These are phyloP conservation scores for Eidolon helvum DNA, from an alignment of 2,113 vertebrate genomes.

Conservation along the genomic window DNA sequence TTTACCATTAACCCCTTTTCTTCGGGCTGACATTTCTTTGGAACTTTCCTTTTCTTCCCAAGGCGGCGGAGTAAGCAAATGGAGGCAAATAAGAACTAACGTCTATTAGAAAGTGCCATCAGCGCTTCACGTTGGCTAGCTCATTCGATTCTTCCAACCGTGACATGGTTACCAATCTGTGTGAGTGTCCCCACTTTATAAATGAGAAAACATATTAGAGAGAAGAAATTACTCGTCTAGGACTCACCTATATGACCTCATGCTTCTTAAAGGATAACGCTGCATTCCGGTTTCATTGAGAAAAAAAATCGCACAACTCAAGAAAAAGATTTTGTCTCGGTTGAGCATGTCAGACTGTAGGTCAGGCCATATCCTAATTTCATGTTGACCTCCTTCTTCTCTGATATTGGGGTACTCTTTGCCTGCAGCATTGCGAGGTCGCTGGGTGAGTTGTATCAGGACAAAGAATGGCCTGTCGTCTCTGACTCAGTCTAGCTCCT, in stretches of 20 bases:
- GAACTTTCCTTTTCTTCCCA: background rate
- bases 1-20: background rate
- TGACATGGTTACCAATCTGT: background rate
- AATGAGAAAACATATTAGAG: background rate
- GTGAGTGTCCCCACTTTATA: background rate
- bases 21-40: background rate
- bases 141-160: background rate
- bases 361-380: background rate
- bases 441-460: background rate
- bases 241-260: background rate
- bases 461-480: background rate
- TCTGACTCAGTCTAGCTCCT: background rate
- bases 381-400: background rate
- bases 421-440: background rate
- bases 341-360: accelerated
- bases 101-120: background rate
- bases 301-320: background rate
- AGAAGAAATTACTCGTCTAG: background rate
- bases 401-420: background rate
- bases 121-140: background rate
- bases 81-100: background rate
- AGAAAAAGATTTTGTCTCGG: background rate
- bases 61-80: background rate
- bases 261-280: background rate
- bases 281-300: background rate